Base-by-base conservation (phyloP, 1,140 invertebrate genomes). In the Temnothorax curvispinosus region DNA sequence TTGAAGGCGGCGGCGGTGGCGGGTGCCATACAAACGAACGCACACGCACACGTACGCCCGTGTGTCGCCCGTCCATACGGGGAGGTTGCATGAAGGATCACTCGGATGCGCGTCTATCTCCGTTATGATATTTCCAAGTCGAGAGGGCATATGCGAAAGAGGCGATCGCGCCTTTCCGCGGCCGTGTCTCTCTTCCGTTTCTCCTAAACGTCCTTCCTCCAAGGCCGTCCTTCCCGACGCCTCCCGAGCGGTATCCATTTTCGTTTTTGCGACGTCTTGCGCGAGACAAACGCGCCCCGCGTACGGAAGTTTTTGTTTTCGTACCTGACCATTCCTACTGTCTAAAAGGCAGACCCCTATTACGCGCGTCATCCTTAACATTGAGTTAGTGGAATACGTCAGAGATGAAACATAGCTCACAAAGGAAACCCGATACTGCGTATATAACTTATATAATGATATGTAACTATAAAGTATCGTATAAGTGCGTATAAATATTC, bases 61-160 rank as follows among this genome's bases (percentile, higher is more conserved):
- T 11, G 54, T 60, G 35, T 52, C 44, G 52, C 32, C 65, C 13
- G 11, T 38, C 65, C 52, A 86, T 86, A 84, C 75, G 65, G 64
- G 62, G 62, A 81, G 75, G 65, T 85, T 71, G 88, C 88, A 91
- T 93, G 93, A 93, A 90, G 91, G 88, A 94, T 94, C 89, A 90
- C 91, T 85, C 90, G 84, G 87, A 92, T 87, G 92, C 88, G 91
- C 92, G 92, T 94, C 92, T 92, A 93, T 94, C 91, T 93, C 89
- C 87, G 91, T 94, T 94, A 94, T 91, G 92, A 93, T 69, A 47
- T 77, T 92, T 92, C 89, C 91, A 89, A 72, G 87, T 84, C 87
- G 88, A 88, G 69, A 84, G 52, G 41, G 87, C 62, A 56, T 65
- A 75, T 77, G 67, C 86, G 88, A 86, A 88, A 92, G 7, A 80